Evolutionary conservation across 1,140 invertebrate species (phyloP).

Genomic region (Rhysida immarginata): DNA sequence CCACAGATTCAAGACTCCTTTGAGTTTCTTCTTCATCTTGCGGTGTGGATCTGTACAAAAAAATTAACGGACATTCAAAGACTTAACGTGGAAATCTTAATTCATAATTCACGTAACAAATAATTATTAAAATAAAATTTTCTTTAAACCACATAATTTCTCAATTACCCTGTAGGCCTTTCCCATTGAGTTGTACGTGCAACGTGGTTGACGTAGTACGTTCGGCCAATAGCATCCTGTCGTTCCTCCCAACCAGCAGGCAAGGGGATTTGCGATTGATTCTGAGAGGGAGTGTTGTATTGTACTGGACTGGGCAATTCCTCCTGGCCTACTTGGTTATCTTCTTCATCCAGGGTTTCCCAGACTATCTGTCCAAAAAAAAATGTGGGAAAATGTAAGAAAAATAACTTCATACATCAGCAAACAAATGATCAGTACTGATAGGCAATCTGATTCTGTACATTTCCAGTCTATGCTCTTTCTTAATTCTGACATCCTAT

Average conservation of each 20-base stretch:
- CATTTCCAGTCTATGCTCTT: too few relatives aligned
- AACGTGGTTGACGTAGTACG: conserved; percentile 92
- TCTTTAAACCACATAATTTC: too few relatives aligned
- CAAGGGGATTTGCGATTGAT: conserved; percentile 33
- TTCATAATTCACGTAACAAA: too few relatives aligned
- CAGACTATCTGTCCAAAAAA: conserved; percentile 38
- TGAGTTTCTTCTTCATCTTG: conserved; percentile 21
- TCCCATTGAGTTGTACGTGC: conserved; percentile 91
- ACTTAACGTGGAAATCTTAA: too few relatives aligned
- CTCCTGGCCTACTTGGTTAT: conserved; percentile 16
- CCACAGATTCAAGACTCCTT: conserved; percentile 42
- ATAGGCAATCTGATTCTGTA: too few relatives aligned
- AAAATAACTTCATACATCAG: too few relatives aligned
- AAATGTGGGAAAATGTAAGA: too few relatives aligned
- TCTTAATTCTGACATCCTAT: too few relatives aligned
- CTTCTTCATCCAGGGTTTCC: conserved; percentile 50
- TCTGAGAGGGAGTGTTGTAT: neutral
- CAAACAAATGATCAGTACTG: too few relatives aligned
- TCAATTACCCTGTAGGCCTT: conserved; percentile 61
- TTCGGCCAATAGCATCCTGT: conserved; percentile 89
- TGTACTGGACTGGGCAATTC: conserved; percentile 17
- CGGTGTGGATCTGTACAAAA: conserved; percentile 10
- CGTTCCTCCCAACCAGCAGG: conserved; percentile 91
- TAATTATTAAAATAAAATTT: too few relatives aligned
- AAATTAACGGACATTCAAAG: too few relatives aligned